phyloP scores from a whole-genome alignment of 2,888 invertebrate genomes.

The Rhogogaster chlorosoma region DNA sequence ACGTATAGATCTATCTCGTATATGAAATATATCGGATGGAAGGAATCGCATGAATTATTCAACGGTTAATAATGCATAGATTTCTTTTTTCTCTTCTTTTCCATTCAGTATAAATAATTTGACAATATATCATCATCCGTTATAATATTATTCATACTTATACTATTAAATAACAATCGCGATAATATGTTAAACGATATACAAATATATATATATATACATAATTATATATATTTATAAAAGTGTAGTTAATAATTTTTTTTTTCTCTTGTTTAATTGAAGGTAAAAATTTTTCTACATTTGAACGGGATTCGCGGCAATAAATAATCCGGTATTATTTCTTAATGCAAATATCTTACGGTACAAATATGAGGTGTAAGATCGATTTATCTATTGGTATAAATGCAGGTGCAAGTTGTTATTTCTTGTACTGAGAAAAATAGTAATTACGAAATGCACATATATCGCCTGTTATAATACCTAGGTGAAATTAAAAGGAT shows the following conservation, averaged over 20 bases:
- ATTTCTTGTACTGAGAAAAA: neutral
- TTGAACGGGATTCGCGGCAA: neutral
- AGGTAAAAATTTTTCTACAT: neutral
- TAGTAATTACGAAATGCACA: neutral
- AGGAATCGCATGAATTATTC: neutral
- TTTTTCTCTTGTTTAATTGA: neutral
- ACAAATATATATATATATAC: no score
- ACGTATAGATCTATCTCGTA: neutral
- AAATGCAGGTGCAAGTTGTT: neutral
- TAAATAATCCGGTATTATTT: neutral
- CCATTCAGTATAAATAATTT: neutral
- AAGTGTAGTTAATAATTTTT: no score
- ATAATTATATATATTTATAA: no score
- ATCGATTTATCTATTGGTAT: neutral
- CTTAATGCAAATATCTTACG: no score
- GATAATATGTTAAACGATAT: neutral
- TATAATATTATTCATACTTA: neutral
- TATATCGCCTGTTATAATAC: no score
- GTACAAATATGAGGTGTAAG: neutral
- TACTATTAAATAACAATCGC: slow-evolving; percentile 2
- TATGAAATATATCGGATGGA: neutral
- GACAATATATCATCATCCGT: neutral
- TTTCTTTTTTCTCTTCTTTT: neutral
- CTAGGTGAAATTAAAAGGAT: no score
- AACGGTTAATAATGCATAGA: neutral